phyloP scores from a whole-genome alignment of 2,113 vertebrate species.

The Mesitornis unicolor region DNA sequence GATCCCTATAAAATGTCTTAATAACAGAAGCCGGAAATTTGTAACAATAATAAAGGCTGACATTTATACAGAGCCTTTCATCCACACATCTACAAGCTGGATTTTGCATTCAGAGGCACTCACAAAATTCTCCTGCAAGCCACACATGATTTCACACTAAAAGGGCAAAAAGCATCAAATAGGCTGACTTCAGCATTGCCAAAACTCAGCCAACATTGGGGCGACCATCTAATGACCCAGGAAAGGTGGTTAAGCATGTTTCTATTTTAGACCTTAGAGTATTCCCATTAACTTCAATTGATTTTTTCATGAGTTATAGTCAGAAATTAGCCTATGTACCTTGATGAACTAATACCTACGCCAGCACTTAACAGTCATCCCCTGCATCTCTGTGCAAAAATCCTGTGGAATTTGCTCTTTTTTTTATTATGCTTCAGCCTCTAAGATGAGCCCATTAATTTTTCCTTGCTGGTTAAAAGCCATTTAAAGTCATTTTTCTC shows the following conservation, averaged over 20 bases:
- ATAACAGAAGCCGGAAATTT: conserved; percentile 67
- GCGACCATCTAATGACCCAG: neutral
- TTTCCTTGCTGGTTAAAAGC: neutral
- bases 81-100: conserved; percentile 16
- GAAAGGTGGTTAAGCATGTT: neutral
- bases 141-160: conserved; percentile 5
- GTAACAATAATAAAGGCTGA: conserved; percentile 59
- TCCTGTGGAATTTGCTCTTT: neutral
- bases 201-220: neutral
- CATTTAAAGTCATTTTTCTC: neutral
- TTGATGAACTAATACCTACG: fast-evolving
- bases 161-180: conserved; percentile 9
- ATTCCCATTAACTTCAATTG: neutral
- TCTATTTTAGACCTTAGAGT: neutral
- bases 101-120: conserved; percentile 21
- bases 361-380: neutral
- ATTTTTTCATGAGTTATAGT: neutral
- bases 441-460: neutral
- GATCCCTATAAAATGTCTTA: conserved; percentile 50
- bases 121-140: conserved; percentile 4
- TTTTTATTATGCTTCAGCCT: neutral
- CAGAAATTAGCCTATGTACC: neutral
- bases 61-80: conserved; percentile 55
- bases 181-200: neutral
- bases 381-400: neutral